Evolutionary conservation across 2,888 invertebrate genomes (phyloP), one percentile per base, ranked within the genome.

Genomic region (Platycheirus rosarum): DNA sequence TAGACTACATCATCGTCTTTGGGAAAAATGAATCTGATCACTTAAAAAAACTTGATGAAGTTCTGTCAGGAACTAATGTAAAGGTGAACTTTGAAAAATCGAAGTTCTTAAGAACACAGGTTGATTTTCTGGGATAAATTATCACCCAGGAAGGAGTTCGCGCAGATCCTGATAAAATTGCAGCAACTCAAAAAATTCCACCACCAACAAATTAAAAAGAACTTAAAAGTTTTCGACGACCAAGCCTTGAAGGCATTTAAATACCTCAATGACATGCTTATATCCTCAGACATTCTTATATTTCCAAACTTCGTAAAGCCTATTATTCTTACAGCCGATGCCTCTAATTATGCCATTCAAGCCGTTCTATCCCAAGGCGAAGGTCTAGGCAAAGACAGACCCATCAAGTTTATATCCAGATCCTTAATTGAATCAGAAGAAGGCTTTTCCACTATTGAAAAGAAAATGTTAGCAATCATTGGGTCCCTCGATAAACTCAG

Each of bases 191-290:
- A 46, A 18, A 18, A 46, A 20, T 46, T 20, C 46, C 46, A 32
- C 63, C 63, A 1, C 69, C 80, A 29, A 8, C 9, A 48, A 84
- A 66, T 20, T 8, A 77, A 3, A 76, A 82, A 40, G 75, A 82
- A 46, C n/a, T 57, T 6, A 57, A 57, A 23, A 60, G 35, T 4
- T 16, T 57, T 53, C 63, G n/a, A n/a, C n/a, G n/a, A n/a, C n/a
- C n/a, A n/a, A n/a, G n/a, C n/a, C n/a, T n/a, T n/a, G n/a, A n/a
- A n/a, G n/a, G n/a, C n/a, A n/a, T n/a, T n/a, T n/a, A n/a, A n/a
- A n/a, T n/a, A n/a, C n/a, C n/a, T n/a, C n/a, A n/a, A n/a, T n/a
- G n/a, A n/a, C n/a, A n/a, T n/a, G n/a, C n/a, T n/a, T n/a, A n/a
- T n/a, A n/a, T n/a, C n/a, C n/a, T n/a, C n/a, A n/a, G n/a, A n/a